phyloP scores from a whole-genome alignment of 2,113 vertebrate species.

The Rhodinocichla rosea region DNA sequence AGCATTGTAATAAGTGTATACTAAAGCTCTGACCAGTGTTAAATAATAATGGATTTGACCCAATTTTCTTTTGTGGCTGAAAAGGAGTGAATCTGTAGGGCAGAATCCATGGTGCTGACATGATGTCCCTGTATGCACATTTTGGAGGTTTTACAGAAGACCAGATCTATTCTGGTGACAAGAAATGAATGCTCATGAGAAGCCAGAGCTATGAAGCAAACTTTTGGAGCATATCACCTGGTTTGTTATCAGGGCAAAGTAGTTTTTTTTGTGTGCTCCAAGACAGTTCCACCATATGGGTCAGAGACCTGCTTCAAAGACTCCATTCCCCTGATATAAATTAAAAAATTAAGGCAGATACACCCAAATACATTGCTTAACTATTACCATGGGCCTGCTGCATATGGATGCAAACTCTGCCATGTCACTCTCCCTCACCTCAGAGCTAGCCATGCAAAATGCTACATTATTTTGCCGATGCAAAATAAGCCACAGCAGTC shows the following conservation, averaged over 20 bases:
- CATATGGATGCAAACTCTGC: background rate
- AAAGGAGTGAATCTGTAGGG: background rate
- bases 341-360: background rate
- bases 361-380: background rate
- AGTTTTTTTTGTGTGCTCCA: background rate
- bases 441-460: background rate
- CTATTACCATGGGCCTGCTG: background rate
- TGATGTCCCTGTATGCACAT: fast-evolving
- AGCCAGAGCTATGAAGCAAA: background rate
- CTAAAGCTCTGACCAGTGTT: background rate
- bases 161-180: background rate
- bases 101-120: background rate
- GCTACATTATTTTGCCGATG: background rate
- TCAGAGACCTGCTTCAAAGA: background rate
- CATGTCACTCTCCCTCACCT: background rate
- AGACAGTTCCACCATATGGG: background rate
- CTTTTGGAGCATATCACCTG: background rate
- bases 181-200: background rate
- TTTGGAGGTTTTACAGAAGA: background rate
- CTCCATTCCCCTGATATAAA: background rate
- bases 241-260: background rate
- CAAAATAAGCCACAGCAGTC: background rate
- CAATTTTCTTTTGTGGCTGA: background rate
- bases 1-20: background rate
- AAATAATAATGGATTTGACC: background rate